These are phyloP conservation scores for Vanessa tameamea DNA, from an alignment of 1,140 invertebrate genomes.

Conservation along the genomic window DNA sequence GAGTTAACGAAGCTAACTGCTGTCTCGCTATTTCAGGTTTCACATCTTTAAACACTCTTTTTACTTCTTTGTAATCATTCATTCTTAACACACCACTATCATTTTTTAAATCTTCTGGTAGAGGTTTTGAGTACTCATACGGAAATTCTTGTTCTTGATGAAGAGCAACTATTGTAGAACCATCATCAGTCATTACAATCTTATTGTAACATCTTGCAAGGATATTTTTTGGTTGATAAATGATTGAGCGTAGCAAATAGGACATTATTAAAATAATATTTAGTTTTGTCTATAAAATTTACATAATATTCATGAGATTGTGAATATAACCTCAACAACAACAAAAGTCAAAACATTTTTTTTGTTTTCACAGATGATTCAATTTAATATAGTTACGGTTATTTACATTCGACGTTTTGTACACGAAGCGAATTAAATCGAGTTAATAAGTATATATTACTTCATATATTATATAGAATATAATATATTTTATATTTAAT, in stretches of 20 bases:
- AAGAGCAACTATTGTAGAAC: constrained; percentile 91
- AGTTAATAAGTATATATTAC: too few species aligned
- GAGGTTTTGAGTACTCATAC: constrained; percentile 90
- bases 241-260: constrained; percentile 42
- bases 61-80: constrained; percentile 82
- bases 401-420: too few species aligned
- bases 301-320: not conserved
- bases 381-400: too few species aligned
- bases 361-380: not conserved
- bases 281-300: not conserved
- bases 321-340: not conserved
- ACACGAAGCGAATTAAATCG: too few species aligned
- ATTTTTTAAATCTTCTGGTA: constrained; percentile 80
- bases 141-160: constrained; percentile 91
- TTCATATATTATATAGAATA: too few species aligned
- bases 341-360: not conserved
- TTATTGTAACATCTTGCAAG: constrained; percentile 67
- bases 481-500: too few species aligned
- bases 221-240: constrained; percentile 36
- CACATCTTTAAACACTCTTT: constrained; percentile 84
- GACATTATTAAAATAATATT: constrained; percentile 45
- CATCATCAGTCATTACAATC: constrained; percentile 86
- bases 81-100: constrained; percentile 84
- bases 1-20: constrained; percentile 87
- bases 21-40: constrained; percentile 82